Base-by-base conservation (phyloP, 2,113 vertebrate genomes). In the Hypomesus transpacificus region DNA sequence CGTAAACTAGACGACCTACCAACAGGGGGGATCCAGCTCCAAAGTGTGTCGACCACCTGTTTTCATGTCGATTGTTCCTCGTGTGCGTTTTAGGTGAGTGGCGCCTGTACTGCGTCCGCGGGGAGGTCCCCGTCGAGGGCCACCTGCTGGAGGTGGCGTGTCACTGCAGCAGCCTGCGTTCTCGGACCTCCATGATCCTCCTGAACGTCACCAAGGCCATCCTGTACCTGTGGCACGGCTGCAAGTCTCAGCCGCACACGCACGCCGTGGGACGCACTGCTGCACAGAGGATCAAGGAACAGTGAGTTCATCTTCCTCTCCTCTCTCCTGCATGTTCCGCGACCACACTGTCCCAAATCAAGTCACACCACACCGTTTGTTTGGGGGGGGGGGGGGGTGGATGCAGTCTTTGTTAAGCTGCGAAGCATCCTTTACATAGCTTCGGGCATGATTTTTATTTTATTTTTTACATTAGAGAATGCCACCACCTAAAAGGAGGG, bases 191-290 rank as follows among this genome's bases (percentile, higher is more conserved):
- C 74, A 96, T 98, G 95, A 93, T 99, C 57, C 91, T 98, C 68
- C 95, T 99, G 79, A 98, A 94, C 76, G 89, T 98, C 66, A 95
- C 92, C 83, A 95, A 94, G 86, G 97, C 96, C 70, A 86, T 95
- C 70, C 97, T 99, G 70, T 98, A 95, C 88, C 92, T 99, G 83
- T 99, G 97, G 97, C 94, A 98, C 4, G 97, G 97, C 87, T 99
- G 97, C 91, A 99, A 99, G 87, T 94, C 94, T 9, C 97, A 97
- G 69, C 82, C 91, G 2, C 95, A 98, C 88, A 94, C 96, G 0
- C 94, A 94, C 75, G 88, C 93, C 5, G 97, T 99, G 46, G 96
- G 94, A 71, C 92, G 86, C 86, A 96, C 90, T 0, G 94, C 95
- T 0, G 92, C 95, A 0, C 94, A 92, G 78, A 95, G 92, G 89